Base-by-base conservation (phyloP, 2,113 vertebrate species). In the Nesoenas mayeri region DNA sequence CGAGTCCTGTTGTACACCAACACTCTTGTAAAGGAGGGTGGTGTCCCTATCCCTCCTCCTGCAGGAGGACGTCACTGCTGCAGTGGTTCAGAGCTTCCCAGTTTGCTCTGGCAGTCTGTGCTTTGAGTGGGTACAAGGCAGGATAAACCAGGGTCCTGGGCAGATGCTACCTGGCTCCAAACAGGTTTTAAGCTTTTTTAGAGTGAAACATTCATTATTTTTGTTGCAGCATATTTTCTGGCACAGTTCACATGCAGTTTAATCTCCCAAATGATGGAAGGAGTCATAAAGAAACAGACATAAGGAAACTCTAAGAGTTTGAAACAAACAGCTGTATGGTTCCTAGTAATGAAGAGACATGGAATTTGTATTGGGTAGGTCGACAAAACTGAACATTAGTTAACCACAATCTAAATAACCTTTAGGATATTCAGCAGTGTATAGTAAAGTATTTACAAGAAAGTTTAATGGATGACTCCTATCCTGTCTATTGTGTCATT, bases 1-100 rank as follows among this genome's bases (percentile, higher is more conserved):
- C 54, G 31, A 2, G 1, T 51, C 15, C 50, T 74, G 22, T 53
- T 58, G 65, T 34, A 20, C 44, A 20, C 7, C 0, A 0, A 28
- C 40, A 10, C 26, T 40, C 31, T 13, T 28, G 61, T 29, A 47
- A 72, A 54, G 54, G 28, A 21, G 8, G 4, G 8, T 51, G 36
- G 13, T 69, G 42, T 11, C 42, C 6, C 34, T 20, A 5, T 15
- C 47, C 50, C 10, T 16, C 13, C 7, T 62, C 6, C 8, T 0
- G 0, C 42, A 11, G 11, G 1, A 4, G 17, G 9, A 60, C 14
- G 22, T 29, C 25, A 15, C 31, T 2, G 1, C 67, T 54, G 54
- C 44, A 90, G 40, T 11, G n/a, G 6, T 15, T 77, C 54, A 56
- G 42, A 6, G 38, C 71, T 47, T 67, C 57, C 56, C 78, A 32